Base-by-base conservation (phyloP, 64 coral and sea anemone genomes). In the Trachythela sp. region DNA sequence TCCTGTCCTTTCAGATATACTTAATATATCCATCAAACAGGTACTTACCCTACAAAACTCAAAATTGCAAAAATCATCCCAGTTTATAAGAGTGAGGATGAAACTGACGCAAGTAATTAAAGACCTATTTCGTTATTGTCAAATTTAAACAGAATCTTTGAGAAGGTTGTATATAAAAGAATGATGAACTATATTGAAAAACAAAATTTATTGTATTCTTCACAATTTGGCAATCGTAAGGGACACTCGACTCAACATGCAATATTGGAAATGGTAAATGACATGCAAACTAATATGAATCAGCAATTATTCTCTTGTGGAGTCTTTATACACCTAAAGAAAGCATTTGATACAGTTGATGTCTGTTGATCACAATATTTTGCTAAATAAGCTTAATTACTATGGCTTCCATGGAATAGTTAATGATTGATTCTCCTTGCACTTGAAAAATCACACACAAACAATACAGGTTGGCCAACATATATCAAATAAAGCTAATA, bases 21-120 rank as follows among this genome's bases (percentile, higher is more conserved):
- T 83, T 33, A 89, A 89, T 35, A 14, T 76, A 34, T 88, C 86
- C 22, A 31, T 88, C 37, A 4, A n/a, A 2, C 37, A 38, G 86
- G 86, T 31, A 39, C 33, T 45, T 48, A 33, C 48, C 42, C 88
- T 15, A 41, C 64, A 45, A 89, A 89, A 34, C 77, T 89, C 33
- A 89, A 89, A 40, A 31, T 80, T 43, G 29, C 88, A 26, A 89
- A 83, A 89, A 17, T 89, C 8, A 41, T 89, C 32, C 88, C 88
- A 49, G 50, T 89, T 48, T 89, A 20, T 89, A 89, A 89, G 35
- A 38, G 20, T 40, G 70, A 27, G 32, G 71, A 77, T 77, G 30
- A 77, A 26, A 27, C 32, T 35, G 29, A 38, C 26, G 2, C 36
- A 38, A 36, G 13, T 4, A 77, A 77, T 17, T 77, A 52, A 22